These are phyloP conservation scores for Caenorhabditis parvicauda DNA, from an alignment of 2,888 invertebrate species.

Conservation along the genomic window DNA sequence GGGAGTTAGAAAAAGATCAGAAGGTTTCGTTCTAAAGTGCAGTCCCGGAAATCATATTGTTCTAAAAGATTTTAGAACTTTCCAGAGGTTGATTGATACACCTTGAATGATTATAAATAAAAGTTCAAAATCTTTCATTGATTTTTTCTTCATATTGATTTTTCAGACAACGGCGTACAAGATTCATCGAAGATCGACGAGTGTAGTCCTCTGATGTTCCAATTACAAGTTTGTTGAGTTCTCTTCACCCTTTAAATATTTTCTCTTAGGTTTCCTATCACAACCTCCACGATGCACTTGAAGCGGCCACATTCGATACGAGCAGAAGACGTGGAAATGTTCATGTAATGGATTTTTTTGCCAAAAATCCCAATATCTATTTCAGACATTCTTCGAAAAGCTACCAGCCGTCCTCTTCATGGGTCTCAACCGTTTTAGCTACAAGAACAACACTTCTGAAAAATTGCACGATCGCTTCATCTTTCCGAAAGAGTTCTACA, in stretches of 20 bases:
- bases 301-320: conserved; percentile 10
- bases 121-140: too few relatives aligned
- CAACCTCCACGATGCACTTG: conserved; percentile 31
- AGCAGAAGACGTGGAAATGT: conserved; percentile 4
- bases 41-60: too few relatives aligned
- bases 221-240: conserved; percentile 9
- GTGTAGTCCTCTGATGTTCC: conserved; percentile 7
- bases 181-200: not conserved
- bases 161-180: not conserved
- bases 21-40: too few relatives aligned
- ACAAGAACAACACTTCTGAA: conserved; percentile 1
- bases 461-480: conserved; percentile 25
- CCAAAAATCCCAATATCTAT: not conserved
- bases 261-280: conserved; percentile 3
- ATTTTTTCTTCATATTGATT: too few relatives aligned
- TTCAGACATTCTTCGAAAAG: conserved; percentile 10
- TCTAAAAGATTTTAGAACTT: too few relatives aligned
- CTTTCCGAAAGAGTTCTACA: conserved; percentile 17
- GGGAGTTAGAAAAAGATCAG: too few relatives aligned
- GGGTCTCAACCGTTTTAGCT: conserved; percentile 14
- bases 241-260: too few relatives aligned
- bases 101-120: too few relatives aligned
- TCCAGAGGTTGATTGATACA: too few relatives aligned
- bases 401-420: conserved; percentile 25
- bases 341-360: not conserved